Evolutionary conservation across 1,140 invertebrate species (phyloP), one percentile per base, ranked within the genome.

Genomic region (Glossosoma conforme): DNA sequence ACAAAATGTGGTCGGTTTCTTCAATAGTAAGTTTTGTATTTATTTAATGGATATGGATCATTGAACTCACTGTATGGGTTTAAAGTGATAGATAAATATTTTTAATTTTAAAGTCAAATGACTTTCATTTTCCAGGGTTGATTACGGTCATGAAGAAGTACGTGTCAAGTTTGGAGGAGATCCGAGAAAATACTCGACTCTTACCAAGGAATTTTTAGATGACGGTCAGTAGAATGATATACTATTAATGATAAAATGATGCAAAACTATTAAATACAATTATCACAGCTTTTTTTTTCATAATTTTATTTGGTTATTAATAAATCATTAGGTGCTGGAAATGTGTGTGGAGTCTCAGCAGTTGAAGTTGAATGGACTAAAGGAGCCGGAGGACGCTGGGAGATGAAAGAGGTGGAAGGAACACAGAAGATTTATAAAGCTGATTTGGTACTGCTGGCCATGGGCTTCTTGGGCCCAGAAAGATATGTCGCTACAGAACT

Each of bases 71-170:
- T n/a, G n/a, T n/a, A n/a, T n/a, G n/a, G n/a, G n/a, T n/a, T n/a
- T n/a, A n/a, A n/a, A n/a, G n/a, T n/a, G n/a, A n/a, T n/a, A n/a
- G n/a, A n/a, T n/a, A n/a, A n/a, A n/a, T n/a, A n/a, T n/a, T n/a
- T n/a, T n/a, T n/a, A n/a, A n/a, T n/a, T n/a, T n/a, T n/a, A n/a
- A n/a, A n/a, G n/a, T n/a, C n/a, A n/a, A n/a, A n/a, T n/a, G n/a
- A n/a, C n/a, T n/a, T 43, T 43, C 28, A 32, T 42, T 49, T 51
- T 36, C 32, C 40, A 75, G 94, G 60, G 86, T 98, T 2, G 97
- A 99, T 69, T 99, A 99, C 66, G 97, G 97, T 0, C 97, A 99
- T 63, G 96, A 98, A 65, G 97, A 99, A 75, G 93, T 96, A 5
- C 84, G 85, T 64, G 74, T 94, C 0, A 91, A 91, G 66, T 91